Evolutionary conservation across 2,797 vertebrate species (phyloP), one percentile per base, ranked within the genome.

Genomic region (Neoniphon sammara): DNA sequence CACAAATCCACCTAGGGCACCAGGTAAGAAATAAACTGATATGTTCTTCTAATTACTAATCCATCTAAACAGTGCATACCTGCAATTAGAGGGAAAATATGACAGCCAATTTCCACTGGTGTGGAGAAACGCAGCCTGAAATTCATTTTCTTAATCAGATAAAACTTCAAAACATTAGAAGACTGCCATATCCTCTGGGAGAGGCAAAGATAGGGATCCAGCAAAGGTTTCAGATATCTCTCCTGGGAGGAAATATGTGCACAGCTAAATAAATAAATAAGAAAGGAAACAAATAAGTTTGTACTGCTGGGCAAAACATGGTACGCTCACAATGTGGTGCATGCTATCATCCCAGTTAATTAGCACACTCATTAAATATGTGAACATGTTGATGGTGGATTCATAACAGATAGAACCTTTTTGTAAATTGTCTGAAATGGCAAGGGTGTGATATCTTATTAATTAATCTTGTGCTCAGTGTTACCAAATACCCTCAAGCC

Each of bases 401-500:
- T 85, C 49, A n/a, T 55, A 76, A 82, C 59, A 83, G 81, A 85
- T 78, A 75, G 44, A 67, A 50, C 30, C 78, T 58, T 82, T 77
- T 75, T 75, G 65, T 82, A 87, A 92, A 91, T 88, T 84, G 87
- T 89, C 86, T 88, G 78, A 91, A 92, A 90, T 92, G 83, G 81
- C 83, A 86, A 86, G 87, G 80, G 87, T 89, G 87, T 85, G 76
- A 83, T 91, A 93, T 93, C 90, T 87, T 87, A 90, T 92, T 90
- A 90, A 94, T 94, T 92, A 90, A 94, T 93, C 87, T 89, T 42
- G 64, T 80, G 83, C 82, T 90, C 68, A 78, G 78, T 83, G 79
- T 89, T 81, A 89, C 85, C 73, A 87, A 90, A 91, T 75, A 85
- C 83, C 91, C 91, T 81, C 36, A 54, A 85, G 91, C 84, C 70